Evolutionary conservation across 2,113 vertebrate genomes (phyloP), one percentile per base, ranked within the genome.

Genomic region (Xenopus laevis): DNA sequence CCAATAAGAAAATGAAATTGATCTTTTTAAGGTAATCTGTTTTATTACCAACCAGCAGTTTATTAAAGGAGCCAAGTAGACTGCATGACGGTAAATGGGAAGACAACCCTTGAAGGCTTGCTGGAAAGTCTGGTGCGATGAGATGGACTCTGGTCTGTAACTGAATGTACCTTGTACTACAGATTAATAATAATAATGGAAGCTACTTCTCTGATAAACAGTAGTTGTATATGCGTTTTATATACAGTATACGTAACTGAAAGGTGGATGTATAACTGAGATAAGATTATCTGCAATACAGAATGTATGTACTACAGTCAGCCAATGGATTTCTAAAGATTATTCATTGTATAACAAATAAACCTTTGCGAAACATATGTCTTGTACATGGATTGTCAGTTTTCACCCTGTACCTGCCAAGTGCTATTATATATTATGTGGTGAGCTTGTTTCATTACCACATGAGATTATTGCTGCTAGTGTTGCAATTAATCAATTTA

Each of bases 381-480:
- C 84, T 93, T 86, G 90, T 91, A 89, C 91, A 86, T 84, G 23
- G 23, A 27, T 84, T 86, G 86, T 89, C 86, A 88, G 83, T 81
- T 88, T 87, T 87, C 82, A 81, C 81, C 74, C 81, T 83, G 75
- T 87, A 83, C 86, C 83, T 87, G 86, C 92, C 83, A 93, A 94
- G 91, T 94, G 93, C 92, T 93, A 88, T 92, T 92, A 92, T 81
- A 81, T 82, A 83, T 86, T 84, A 87, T 84, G 81, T 86, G 85
- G 86, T 86, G 83, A 86, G 77, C 79, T 80, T 87, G 80, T 88
- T 83, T 86, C 83, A 82, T 86, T 79, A 84, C 86, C 87, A 90
- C 84, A 83, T 88, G 85, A 85, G 78, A 86, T 84, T 84, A 86
- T 92, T 89, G 92, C 90, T 91, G 86, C 93, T 94, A 86, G 89